Evolutionary conservation across 2,888 invertebrate genomes (phyloP).

Genomic region (Branchipolynoe longqiensis): DNA sequence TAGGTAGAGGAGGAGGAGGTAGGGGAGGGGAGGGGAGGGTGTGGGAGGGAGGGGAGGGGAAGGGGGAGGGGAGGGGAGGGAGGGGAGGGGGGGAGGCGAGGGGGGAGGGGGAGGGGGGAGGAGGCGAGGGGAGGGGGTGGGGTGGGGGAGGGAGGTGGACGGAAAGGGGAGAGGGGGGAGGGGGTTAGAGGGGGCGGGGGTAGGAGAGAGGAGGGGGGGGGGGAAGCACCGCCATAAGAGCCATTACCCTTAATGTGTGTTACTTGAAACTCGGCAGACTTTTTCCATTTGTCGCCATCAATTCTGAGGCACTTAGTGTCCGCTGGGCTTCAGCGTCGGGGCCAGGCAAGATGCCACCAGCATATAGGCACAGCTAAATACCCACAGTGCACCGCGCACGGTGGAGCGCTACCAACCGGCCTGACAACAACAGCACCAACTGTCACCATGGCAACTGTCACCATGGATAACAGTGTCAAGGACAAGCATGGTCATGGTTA

Average conservation of each 20-base stretch:
- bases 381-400: too few species aligned
- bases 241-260: slow-evolving; percentile 59
- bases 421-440: too few species aligned
- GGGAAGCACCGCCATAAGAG: slow-evolving; percentile 41
- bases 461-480: too few species aligned
- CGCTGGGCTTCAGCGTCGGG: slow-evolving; percentile 28
- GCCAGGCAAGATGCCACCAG: slow-evolving; percentile 12
- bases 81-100: neutral
- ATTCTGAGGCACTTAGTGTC: slow-evolving; percentile 46
- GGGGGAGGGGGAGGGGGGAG: neutral
- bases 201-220: neutral
- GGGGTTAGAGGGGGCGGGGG: neutral
- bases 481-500: too few species aligned
- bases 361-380: slow-evolving; percentile 2
- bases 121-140: slow-evolving; percentile 6
- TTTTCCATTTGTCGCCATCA: slow-evolving; percentile 59
- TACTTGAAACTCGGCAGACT: slow-evolving; percentile 58
- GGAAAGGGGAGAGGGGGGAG: neutral
- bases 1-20: slow-evolving; percentile 42
- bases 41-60: too few species aligned
- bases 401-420: too few species aligned
- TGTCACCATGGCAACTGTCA: too few species aligned
- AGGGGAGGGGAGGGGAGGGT: too few species aligned
- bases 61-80: neutral
- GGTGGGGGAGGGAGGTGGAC: neutral